phyloP scores from a whole-genome alignment of 2,888 invertebrate genomes.

The Megamerina dolium region DNA sequence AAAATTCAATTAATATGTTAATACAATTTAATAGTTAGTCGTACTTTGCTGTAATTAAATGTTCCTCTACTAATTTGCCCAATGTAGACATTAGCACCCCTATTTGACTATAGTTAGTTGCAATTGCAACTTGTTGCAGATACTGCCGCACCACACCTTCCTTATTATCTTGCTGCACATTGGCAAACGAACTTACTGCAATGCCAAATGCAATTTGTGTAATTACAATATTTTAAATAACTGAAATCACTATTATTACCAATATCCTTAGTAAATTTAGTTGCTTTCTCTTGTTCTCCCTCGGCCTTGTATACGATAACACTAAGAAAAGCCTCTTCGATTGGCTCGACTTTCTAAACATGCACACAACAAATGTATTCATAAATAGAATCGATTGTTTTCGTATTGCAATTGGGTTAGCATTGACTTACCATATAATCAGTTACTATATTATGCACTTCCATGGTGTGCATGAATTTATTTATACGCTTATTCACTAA shows the following conservation, averaged over 20 bases:
- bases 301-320: constrained; percentile 73
- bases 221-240: not conserved
- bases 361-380: not conserved
- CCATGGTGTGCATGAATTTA: too few relatives aligned
- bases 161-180: constrained; percentile 63
- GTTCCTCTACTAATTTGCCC: constrained; percentile 67
- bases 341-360: constrained; percentile 67
- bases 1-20: not conserved
- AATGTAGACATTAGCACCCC: constrained; percentile 69
- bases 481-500: not conserved
- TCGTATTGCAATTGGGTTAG: too few relatives aligned
- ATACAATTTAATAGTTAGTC: constrained; percentile 4
- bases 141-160: constrained; percentile 72
- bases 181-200: constrained; percentile 58
- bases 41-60: constrained; percentile 70
- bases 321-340: constrained; percentile 86
- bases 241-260: constrained; percentile 27
- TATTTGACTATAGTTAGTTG: constrained; percentile 69
- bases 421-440: too few relatives aligned
- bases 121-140: constrained; percentile 64
- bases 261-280: constrained; percentile 64
- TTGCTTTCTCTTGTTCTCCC: constrained; percentile 62
- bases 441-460: too few relatives aligned
- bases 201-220: too few relatives aligned
- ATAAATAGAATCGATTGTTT: too few relatives aligned